Evolutionary conservation across 2,113 vertebrate genomes (phyloP), one percentile per base, ranked within the genome.

Genomic region (Oryzias javanicus): DNA sequence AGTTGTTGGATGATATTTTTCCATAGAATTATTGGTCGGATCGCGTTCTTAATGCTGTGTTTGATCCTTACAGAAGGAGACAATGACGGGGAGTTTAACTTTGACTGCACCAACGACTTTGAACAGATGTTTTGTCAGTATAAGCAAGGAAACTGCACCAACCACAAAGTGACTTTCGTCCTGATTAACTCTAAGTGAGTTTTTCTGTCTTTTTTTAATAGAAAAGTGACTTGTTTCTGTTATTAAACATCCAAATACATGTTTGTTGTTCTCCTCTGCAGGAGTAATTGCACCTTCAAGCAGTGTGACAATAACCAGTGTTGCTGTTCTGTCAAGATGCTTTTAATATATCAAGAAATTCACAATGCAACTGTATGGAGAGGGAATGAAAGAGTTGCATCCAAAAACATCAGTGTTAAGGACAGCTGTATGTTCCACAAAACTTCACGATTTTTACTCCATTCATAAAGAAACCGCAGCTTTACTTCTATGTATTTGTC

Each of bases 91-190:
- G 35, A 1, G 12, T 4, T 14, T 0, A 42, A 42, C 29, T 53
- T 89, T 5, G 29, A 59, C 8, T 91, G 89, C 42, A 62, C 72
- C 20, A 77, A 86, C 46, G 78, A 91, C 76, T 72, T 3, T 14
- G 35, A 35, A 0, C 0, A 3, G 1, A 74, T 86, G 60, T 35
- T 4, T 17, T 92, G 91, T 47, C 17, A 49, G 0, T 49, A 89
- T 4, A 46, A 70, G 0, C 54, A 22, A 3, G 13, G 47, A 55
- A 76, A 65, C 40, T 91, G 90, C 68, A 3, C 58, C 3, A 64
- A 55, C 41, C 81, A 87, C 54, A 80, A 1, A 0, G 1, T 91
- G 52, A 73, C 49, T 47, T 18, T 47, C n/a, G 2, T 82, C 2
- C 0, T 0, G 18, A 24, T 0, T 2, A 0, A 16, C 5, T 13